phyloP scores from a whole-genome alignment of 2,113 vertebrate genomes.

The Prunella fulvescens region DNA sequence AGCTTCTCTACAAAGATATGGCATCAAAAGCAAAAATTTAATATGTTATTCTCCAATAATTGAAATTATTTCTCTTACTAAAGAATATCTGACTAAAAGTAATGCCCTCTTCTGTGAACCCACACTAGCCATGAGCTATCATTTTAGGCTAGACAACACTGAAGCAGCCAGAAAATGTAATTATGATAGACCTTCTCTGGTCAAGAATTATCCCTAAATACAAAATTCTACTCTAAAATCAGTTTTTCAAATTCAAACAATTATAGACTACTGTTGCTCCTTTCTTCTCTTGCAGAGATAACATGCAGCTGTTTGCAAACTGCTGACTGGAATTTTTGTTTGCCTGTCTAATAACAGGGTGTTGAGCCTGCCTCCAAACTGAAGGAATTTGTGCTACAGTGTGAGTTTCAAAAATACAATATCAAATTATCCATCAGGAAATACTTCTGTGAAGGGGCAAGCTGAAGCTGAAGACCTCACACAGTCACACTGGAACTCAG shows the following conservation, averaged over 20 bases:
- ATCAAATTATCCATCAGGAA: not conserved
- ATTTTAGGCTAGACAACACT: not conserved
- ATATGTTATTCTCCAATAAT: not conserved
- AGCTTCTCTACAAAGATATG: not conserved
- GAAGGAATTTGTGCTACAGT: not conserved
- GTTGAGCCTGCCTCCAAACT: not conserved
- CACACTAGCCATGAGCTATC: not conserved
- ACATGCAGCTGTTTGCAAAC: slow-evolving; percentile 4
- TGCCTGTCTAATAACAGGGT: accelerated
- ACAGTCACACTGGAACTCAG: not conserved
- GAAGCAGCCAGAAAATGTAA: not conserved
- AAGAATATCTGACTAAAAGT: not conserved
- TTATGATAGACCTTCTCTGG: not conserved
- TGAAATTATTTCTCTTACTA: not conserved
- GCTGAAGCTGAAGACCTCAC: not conserved
- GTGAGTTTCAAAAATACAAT: not conserved
- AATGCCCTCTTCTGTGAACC: not conserved
- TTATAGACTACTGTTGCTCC: not conserved
- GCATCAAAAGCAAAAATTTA: not conserved
- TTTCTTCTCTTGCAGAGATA: not conserved
- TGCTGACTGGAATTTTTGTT: not conserved
- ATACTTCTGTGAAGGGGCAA: not conserved
- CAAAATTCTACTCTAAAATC: not conserved
- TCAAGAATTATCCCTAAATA: not conserved
- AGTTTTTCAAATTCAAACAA: not conserved